Base-by-base conservation (phyloP, 2,113 vertebrate species). In the Anguilla rostrata region DNA sequence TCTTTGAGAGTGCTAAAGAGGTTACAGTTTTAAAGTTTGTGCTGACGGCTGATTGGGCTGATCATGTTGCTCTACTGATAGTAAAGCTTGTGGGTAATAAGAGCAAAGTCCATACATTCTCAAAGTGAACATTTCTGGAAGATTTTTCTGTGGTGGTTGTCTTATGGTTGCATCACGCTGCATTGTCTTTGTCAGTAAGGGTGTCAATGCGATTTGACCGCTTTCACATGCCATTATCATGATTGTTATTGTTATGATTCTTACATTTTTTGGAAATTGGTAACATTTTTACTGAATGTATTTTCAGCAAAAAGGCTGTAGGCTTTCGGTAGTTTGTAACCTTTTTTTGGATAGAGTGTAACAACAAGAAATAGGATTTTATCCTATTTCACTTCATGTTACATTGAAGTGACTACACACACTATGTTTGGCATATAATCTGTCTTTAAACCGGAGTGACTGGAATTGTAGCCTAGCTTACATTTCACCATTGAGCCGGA, bases 101-200 rank as follows among this genome's bases (percentile, higher is more conserved):
- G 82, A 83, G 39, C 83, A 84, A 22, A 84, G 56, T 66, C 56
- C 83, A 39, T 83, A 16, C 29, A 63, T 34, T 41, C n/a, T 63
- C 8, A 66, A 83, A 39, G 53, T 39, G 57, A 60, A 60, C 57
- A 12, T 57, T 66, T 84, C 29, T 84, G 53, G 81, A 4, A 9
- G 4, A 7, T 66, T 60, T 39, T 5, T 39, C 34, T 22, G 8
- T 9, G n/a, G 3, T 57, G 79, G 39, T 43, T 3, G 14, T 34
- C 22, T 29, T 39, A 39, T 57, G 3, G 2, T 81, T 34, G 1
- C 5, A 5, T 29, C 29, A 56, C 43, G 75, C 14, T 29, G 2
- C 78, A 22, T 22, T 39, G 40, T 82, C 46, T 49, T 46, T 86
- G 78, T 86, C 34, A 12, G 5, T 4, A 15, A 26, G 41, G 22